Evolutionary conservation across 30 jellyfish, hydroid and myxozoan genomes (phyloP), one percentile per base, ranked within the genome.

Genomic region (Pelagia noctiluca): DNA sequence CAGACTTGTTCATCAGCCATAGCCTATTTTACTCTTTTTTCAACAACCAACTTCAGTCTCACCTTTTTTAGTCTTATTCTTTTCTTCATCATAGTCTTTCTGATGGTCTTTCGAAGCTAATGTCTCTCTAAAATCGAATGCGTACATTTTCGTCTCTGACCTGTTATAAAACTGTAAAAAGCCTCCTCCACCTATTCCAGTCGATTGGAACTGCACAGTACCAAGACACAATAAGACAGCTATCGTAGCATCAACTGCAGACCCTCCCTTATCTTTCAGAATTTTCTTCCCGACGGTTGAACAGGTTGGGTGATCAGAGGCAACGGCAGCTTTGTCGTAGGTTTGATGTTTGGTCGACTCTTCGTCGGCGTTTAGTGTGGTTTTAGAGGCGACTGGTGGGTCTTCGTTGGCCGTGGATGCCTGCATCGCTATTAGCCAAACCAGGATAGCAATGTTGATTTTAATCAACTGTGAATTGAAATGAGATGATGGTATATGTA

Each of bases 131-230:
- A 54, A 91, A 74, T 91, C 94, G 36, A 68, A 63, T 2, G 68
- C 88, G 13, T 34, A 49, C 74, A 80, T 34, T 70, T 82, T 53
- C 22, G 79, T 79, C 46, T 34, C 52, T 1, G 32, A 28, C 36
- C 85, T 53, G 24, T 75, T 63, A 79, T 91, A 86, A 19, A 68
- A 36, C 12, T 49, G 64, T 96, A 91, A 77, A 63, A 91, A 91
- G n/a, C 96, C 98, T 7, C 98, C 98, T 4, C 98, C 98, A 21
- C 95, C 94, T n/a, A 91, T 85, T 0, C 98, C 98, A 33, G 98
- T 65, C 31, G 96, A 91, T 47, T 86, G 96, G 35, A 81, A 61
- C 63, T 91, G 87, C 61, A 85, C 63, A 37, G 87, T 91, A 1
- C 98, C 98, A 0, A 71, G 42, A 76, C 98, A 91, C 11, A 91